Evolutionary conservation across 2,113 vertebrate genomes (phyloP).

Genomic region (Bambusicola thoracicus): DNA sequence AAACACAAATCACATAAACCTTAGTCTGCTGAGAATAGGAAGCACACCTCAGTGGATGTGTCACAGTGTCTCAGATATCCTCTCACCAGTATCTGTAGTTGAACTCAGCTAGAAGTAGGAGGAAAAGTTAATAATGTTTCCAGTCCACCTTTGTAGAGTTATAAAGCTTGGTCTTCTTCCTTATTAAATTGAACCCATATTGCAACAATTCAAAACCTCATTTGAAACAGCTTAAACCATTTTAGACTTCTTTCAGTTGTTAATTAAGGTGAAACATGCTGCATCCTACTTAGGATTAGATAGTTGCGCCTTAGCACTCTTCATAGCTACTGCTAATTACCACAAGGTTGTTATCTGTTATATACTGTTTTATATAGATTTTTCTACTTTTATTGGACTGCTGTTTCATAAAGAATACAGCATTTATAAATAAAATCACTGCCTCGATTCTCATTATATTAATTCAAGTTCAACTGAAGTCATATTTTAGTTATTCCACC

Average conservation of each 20-base stretch:
- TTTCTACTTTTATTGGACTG: neutral
- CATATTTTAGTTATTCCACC: neutral
- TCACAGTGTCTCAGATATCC: conserved; percentile 2
- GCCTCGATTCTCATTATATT: neutral
- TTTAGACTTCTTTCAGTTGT: neutral
- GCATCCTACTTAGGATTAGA: neutral
- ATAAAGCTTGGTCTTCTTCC: neutral
- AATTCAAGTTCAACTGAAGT: neutral
- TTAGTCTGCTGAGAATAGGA: neutral
- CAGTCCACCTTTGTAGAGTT: neutral
- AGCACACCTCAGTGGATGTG: neutral
- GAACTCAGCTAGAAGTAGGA: neutral
- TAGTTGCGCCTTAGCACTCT: neutral
- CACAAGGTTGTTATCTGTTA: neutral
- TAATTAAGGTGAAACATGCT: neutral
- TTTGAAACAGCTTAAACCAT: neutral
- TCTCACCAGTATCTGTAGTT: neutral
- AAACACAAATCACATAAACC: too few relatives aligned
- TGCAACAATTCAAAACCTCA: neutral
- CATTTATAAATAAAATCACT: neutral
- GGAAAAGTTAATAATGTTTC: conserved; percentile 30
- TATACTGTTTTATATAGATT: neutral
- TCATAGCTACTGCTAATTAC: neutral
- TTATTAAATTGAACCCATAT: neutral
- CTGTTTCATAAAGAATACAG: neutral